phyloP scores from a whole-genome alignment of 2,113 vertebrate species.

The Xerus inauris region DNA sequence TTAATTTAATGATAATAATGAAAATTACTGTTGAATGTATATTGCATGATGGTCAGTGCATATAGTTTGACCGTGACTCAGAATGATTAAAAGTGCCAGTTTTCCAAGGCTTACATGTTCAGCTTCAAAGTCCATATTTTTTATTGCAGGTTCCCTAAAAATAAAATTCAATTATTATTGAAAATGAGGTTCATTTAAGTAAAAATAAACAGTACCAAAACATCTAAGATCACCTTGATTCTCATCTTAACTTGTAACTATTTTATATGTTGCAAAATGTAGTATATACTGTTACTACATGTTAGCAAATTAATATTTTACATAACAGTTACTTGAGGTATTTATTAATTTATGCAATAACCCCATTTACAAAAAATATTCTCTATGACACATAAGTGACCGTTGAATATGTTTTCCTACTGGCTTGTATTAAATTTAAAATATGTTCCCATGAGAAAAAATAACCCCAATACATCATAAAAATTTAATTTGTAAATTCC shows the following conservation, averaged over 20 bases:
- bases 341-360: background rate
- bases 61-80: background rate
- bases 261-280: background rate
- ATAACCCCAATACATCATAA: background rate
- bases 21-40: background rate
- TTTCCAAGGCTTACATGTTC: background rate
- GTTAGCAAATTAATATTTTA: background rate
- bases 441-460: background rate
- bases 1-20: background rate
- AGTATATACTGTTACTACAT: background rate
- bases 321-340: background rate
- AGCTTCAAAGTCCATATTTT: background rate
- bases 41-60: background rate
- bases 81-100: background rate
- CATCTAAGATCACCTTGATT: background rate
- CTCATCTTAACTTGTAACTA: background rate
- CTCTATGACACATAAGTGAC: background rate
- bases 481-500: slow-evolving; percentile 51
- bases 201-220: background rate
- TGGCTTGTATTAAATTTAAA: slow-evolving; percentile 45
- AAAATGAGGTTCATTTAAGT: background rate
- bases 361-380: background rate
- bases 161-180: background rate
- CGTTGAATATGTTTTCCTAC: background rate
- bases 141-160: background rate